A percentile compares a stretch with the other conserved stretches of the same genome.
phyloP scores from a whole-genome alignment of 2,113 vertebrate genomes.

The Paramormyrops kingsleyae region DNA sequence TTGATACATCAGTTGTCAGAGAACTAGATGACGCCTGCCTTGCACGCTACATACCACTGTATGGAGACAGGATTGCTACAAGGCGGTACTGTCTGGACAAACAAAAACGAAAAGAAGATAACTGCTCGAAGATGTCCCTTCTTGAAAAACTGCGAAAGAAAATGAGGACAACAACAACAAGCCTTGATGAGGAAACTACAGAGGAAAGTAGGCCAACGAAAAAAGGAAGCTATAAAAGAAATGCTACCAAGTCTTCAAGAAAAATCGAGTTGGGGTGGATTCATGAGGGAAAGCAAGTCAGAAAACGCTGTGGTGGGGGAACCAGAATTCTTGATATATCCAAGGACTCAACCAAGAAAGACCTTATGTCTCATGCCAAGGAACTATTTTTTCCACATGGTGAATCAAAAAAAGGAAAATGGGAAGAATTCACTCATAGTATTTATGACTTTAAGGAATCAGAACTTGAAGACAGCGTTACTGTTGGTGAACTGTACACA shows the following conservation, averaged over 20 bases:
- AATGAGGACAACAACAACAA: not conserved
- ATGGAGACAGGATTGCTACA: constrained; percentile 16
- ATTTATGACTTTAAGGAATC: too few relatives aligned
- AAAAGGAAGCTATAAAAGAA: not conserved
- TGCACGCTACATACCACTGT: constrained; percentile 14
- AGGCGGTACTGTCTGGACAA: constrained; percentile 7
- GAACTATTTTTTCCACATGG: too few relatives aligned
- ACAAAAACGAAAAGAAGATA: constrained; percentile 12
- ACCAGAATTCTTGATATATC: constrained; percentile 11
- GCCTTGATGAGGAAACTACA: not conserved
- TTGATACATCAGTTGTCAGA: constrained; percentile 13
- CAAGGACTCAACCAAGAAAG: not conserved
- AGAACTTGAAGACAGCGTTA: too few relatives aligned
- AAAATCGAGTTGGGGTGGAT: constrained; percentile 20
- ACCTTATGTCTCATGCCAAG: constrained; percentile 13
- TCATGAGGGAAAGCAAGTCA: constrained; percentile 17
- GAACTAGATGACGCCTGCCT: constrained; percentile 7
- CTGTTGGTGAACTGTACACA: too few relatives aligned
- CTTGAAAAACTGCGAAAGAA: constrained; percentile 18
- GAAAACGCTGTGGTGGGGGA: constrained; percentile 3
- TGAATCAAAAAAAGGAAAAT: too few relatives aligned
- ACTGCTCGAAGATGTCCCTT: constrained; percentile 13
- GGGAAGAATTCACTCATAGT: too few relatives aligned
- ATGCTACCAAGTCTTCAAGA: not conserved
- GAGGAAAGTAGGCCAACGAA: not conserved